Percentiles rank a stretch among this genome's conserved stretches.
These are phyloP conservation scores for Platycnemis pennipes DNA, from an alignment of 2,888 invertebrate species.

Conservation along the genomic window DNA sequence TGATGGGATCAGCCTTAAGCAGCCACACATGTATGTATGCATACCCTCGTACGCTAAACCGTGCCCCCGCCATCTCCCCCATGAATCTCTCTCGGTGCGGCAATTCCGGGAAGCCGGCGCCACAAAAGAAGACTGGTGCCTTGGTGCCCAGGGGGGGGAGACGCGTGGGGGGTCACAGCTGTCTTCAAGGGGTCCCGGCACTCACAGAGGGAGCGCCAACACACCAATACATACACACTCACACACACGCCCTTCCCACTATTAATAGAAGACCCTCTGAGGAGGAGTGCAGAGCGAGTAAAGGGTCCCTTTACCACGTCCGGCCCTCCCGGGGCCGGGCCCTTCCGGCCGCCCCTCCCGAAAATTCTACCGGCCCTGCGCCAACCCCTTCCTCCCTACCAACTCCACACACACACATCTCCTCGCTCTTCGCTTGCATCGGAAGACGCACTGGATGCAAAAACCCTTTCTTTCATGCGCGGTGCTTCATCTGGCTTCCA, in stretches of 20 bases:
- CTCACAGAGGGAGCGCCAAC: background rate
- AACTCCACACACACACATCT: background rate
- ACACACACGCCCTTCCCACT: constrained; percentile 29
- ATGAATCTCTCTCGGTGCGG: background rate
- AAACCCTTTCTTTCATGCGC: background rate
- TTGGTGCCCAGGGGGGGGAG: background rate
- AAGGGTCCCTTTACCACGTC: background rate
- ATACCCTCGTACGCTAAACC: no score
- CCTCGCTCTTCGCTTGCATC: background rate
- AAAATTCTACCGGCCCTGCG: background rate
- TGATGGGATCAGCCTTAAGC: background rate
- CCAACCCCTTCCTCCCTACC: background rate
- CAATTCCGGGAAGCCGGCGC: constrained; percentile 55
- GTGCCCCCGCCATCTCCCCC: background rate
- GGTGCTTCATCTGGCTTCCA: constrained; percentile 1
- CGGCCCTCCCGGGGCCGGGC: background rate
- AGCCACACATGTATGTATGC: no score
- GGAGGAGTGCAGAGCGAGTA: background rate
- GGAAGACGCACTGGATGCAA: background rate
- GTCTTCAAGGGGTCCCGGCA: background rate
- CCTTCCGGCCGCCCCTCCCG: constrained; percentile 34
- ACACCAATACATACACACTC: no score
- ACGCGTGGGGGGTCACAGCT: background rate
- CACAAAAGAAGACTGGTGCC: constrained; percentile 20
- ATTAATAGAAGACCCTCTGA: constrained; percentile 59